Conservation (phyloP, 2,113 vertebrate species). For the Pungitius pungitius region DNA sequence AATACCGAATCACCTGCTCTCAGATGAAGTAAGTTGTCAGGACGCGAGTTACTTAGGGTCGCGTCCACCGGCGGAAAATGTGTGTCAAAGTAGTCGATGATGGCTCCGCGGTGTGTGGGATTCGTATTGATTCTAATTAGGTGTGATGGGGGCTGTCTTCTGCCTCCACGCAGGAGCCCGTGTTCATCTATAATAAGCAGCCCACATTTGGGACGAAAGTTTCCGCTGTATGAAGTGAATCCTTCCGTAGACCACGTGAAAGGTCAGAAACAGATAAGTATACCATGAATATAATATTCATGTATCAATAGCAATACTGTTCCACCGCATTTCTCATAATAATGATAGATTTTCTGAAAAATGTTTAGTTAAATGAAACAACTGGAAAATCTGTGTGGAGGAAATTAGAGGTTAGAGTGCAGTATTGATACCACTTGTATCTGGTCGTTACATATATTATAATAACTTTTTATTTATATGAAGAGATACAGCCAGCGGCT, state of each 20-base stretch:
- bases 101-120: slow-evolving; percentile 26
- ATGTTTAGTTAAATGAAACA: background rate
- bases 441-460: background rate
- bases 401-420: background rate
- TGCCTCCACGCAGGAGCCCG: slow-evolving; percentile 14
- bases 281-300: slow-evolving; percentile 4
- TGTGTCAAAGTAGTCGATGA: slow-evolving; percentile 34
- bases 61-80: slow-evolving; percentile 14
- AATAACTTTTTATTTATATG: too few species aligned
- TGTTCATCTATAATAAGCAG: slow-evolving; percentile 26
- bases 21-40: slow-evolving; percentile 44
- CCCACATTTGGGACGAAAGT: slow-evolving; percentile 19
- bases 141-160: slow-evolving; percentile 48
- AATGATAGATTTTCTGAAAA: background rate
- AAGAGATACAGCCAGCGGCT: background rate
- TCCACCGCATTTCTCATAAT: background rate
- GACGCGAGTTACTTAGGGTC: slow-evolving; percentile 26
- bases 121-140: slow-evolving; percentile 61
- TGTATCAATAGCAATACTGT: background rate
- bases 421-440: background rate
- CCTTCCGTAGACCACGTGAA: slow-evolving; percentile 12
- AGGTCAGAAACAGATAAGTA: slow-evolving; percentile 25
- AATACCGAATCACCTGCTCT: slow-evolving; percentile 51
- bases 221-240: slow-evolving; percentile 38
- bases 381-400: background rate